Evolutionary conservation across 1,140 invertebrate genomes (phyloP).

Genomic region (Drosophila mojavensis): DNA sequence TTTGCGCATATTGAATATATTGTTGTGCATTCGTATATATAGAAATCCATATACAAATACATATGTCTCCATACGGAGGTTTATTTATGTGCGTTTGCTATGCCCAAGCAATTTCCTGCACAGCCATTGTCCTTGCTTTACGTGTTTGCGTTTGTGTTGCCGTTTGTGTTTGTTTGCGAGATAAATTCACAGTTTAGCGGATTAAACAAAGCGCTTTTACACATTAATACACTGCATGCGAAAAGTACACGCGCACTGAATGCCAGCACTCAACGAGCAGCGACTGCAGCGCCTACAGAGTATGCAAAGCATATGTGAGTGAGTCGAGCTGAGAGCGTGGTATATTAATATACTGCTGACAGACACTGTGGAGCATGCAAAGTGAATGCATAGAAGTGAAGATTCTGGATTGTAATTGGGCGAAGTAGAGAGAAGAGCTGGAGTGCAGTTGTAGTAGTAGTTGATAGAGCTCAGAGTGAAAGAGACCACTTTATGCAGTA

Average conservation of each 20-base stretch:
- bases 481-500: no score
- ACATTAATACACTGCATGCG: conserved; percentile 48
- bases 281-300: background rate
- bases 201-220: conserved; percentile 73
- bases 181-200: conserved; percentile 64
- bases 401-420: no score
- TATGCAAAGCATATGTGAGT: background rate
- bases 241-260: conserved; percentile 31
- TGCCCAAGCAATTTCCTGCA: conserved; percentile 51
- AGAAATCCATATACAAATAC: background rate
- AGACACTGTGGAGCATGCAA: no score
- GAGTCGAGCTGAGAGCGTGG: no score
- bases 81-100: conserved; percentile 26
- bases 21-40: background rate
- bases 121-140: conserved; percentile 28
- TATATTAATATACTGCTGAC: no score
- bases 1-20: conserved; percentile 11
- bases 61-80: conserved; percentile 27
- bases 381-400: no score
- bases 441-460: no score
- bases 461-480: no score
- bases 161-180: conserved; percentile 20
- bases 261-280: conserved; percentile 23
- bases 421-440: no score
- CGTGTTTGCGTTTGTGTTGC: background rate